Evolutionary conservation across 2,888 invertebrate species (phyloP).

Genomic region (Chrysolina americana): DNA sequence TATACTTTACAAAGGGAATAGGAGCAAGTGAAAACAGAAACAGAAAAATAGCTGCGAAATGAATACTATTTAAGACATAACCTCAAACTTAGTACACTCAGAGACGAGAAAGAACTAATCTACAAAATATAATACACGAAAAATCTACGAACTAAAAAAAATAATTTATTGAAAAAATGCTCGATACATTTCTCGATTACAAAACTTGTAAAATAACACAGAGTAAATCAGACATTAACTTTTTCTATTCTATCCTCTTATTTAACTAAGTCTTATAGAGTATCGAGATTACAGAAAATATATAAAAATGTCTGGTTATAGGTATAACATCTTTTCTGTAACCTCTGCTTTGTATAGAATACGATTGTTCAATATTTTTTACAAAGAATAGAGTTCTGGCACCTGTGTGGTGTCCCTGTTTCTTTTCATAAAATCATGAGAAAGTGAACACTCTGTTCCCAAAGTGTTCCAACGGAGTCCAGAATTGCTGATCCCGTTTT

Average conservation of each 20-base stretch:
- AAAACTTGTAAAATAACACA: slow-evolving; percentile 49
- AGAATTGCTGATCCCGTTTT: slow-evolving; percentile 11
- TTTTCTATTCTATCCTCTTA: slow-evolving; percentile 49
- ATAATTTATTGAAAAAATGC: slow-evolving; percentile 39
- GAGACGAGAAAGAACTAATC: slow-evolving; percentile 43
- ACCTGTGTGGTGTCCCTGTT: slow-evolving; percentile 60
- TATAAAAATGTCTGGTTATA: slow-evolving; percentile 48
- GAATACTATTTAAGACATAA: slow-evolving; percentile 41
- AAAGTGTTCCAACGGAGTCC: slow-evolving; percentile 22
- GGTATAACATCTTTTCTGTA: slow-evolving; percentile 48
- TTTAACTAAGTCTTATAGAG: slow-evolving; percentile 56
- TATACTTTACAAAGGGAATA: slow-evolving; percentile 60
- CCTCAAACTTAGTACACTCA: slow-evolving; percentile 47
- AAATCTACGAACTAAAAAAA: slow-evolving; percentile 47
- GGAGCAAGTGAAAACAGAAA: slow-evolving; percentile 37
- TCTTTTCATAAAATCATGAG: slow-evolving; percentile 45
- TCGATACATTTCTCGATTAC: slow-evolving; percentile 24
- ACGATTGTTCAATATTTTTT: slow-evolving; percentile 60
- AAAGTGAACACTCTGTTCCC: slow-evolving; percentile 32
- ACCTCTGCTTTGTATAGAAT: slow-evolving; percentile 53
- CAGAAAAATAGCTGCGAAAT: slow-evolving; percentile 45
- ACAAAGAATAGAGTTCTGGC: slow-evolving; percentile 57
- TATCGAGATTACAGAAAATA: slow-evolving; percentile 50
- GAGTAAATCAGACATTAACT: slow-evolving; percentile 51
- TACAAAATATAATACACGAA: slow-evolving; percentile 47